Conservation (phyloP, 2,113 vertebrate genomes). For the Sapajus apella region DNA sequence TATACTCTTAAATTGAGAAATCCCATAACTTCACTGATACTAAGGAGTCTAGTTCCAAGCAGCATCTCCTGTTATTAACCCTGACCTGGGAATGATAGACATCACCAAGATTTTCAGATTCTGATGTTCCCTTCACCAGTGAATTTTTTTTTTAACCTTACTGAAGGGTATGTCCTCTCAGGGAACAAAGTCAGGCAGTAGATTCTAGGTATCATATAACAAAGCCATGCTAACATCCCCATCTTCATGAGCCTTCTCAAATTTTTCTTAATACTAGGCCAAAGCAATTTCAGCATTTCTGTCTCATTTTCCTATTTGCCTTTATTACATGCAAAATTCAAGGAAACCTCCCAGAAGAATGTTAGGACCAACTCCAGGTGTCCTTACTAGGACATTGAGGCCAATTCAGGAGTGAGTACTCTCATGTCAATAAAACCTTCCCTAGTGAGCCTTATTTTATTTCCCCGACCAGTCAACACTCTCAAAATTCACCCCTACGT, state of each 20-base stretch:
- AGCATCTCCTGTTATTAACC: not conserved
- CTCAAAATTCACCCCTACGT: not conserved
- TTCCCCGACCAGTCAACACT: not conserved
- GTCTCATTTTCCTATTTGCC: not conserved
- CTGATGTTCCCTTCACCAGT: not conserved
- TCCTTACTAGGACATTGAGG: not conserved
- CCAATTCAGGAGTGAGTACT: not conserved
- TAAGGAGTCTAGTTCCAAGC: not conserved
- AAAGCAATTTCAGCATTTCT: not conserved
- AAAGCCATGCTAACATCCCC: not conserved
- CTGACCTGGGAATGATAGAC: not conserved
- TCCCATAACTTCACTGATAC: not conserved
- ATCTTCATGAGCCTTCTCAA: not conserved
- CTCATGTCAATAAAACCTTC: not conserved
- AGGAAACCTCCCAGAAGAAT: not conserved
- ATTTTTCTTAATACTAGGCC: not conserved
- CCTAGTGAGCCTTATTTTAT: not conserved
- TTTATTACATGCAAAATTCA: not conserved
- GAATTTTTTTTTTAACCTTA: constrained; percentile 16
- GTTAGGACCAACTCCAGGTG: not conserved
- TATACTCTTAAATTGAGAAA: not conserved
- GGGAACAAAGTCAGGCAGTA: not conserved
- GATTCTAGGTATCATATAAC: not conserved
- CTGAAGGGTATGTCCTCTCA: not conserved
- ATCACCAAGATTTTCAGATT: not conserved